Percentiles rank a stretch among this genome's conserved stretches.
These are phyloP conservation scores for Conus ventricosus DNA, from an alignment of 1,140 invertebrate species.

Conservation along the genomic window DNA sequence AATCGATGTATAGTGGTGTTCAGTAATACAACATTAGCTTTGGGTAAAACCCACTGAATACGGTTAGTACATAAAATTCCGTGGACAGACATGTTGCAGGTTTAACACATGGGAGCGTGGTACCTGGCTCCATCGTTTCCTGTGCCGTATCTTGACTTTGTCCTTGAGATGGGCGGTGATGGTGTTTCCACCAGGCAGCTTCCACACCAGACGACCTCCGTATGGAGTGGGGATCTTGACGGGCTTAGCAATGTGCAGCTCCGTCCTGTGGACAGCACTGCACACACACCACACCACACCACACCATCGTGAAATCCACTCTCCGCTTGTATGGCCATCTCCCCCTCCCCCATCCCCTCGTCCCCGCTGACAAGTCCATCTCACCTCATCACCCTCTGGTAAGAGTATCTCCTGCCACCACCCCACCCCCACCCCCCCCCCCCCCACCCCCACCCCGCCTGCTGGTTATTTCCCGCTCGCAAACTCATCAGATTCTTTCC, in stretches of 20 bases:
- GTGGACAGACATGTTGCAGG: too few relatives aligned
- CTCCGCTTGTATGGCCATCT: not conserved
- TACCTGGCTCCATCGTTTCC: conserved; percentile 78
- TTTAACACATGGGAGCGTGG: too few relatives aligned
- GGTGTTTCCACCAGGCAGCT: conserved; percentile 97
- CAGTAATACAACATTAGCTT: too few relatives aligned
- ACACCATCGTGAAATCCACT: not conserved
- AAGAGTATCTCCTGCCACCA: too few relatives aligned
- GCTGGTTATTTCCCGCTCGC: too few relatives aligned
- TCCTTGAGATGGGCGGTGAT: conserved; percentile 98
- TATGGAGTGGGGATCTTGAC: conserved; percentile 96
- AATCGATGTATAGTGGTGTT: too few relatives aligned
- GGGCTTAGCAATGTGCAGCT: conserved; percentile 79
- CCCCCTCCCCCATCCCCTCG: conserved; percentile 5
- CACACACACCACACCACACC: conserved; percentile 10
- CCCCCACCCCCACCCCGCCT: too few relatives aligned
- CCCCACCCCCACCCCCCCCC: too few relatives aligned
- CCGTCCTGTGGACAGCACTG: conserved; percentile 90
- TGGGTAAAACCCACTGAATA: too few relatives aligned
- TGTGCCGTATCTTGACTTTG: conserved; percentile 96
- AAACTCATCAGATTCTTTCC: too few relatives aligned
- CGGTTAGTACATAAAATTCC: too few relatives aligned
- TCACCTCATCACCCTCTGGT: too few relatives aligned
- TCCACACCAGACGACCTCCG: conserved; percentile 95
- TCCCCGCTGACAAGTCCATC: not conserved